Base-by-base conservation (phyloP, 2,888 invertebrate genomes). In the Cheilosia soror region DNA sequence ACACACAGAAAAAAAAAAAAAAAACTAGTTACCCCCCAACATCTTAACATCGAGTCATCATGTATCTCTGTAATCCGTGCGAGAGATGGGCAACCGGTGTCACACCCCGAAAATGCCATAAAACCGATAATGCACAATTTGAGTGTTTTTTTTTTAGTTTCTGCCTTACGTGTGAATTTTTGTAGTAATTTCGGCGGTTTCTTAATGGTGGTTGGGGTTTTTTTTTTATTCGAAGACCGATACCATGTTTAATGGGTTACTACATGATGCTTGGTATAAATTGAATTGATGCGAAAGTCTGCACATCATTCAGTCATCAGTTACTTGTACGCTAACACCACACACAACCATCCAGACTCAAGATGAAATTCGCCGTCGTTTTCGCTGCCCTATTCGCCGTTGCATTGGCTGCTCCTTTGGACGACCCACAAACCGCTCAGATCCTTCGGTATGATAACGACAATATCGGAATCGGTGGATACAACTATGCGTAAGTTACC, bases 401-500 rank as follows among this genome's bases (percentile, higher is more conserved):
- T 2, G 88, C 89, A 58, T 85, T 90, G 51, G 90, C 91, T n/a
- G 91, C 89, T 15, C 91, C 92, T 47, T 82, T 88, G 53, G 87
- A 88, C 49, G 87, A 88, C 15, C 78, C 87, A 15, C 81, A 87
- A n/a, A 71, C 80, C 13, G 91, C 90, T 7, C 87, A 89, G 66
- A 89, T 90, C 58, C 49, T 91, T 11, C 90, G 89, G 42, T 88
- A 90, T 13, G 92, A 93, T 63, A 94, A 95, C 90, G 95, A 95
- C 86, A 93, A 89, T 77, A 84, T 93, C 78, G 94, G 94, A 73
- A 89, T 93, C 29, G 94, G 93, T 87, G 92, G 93, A 63, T 95
- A 95, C 91, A 93, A 92, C 87, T 95, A 94, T 88, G 93, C 92
- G 94, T 94, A 92, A 93, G 90, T 88, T 31, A 2, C n/a, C 44